Base-by-base conservation (phyloP, 2,888 invertebrate genomes). In the Leptogaster cylindrica region DNA sequence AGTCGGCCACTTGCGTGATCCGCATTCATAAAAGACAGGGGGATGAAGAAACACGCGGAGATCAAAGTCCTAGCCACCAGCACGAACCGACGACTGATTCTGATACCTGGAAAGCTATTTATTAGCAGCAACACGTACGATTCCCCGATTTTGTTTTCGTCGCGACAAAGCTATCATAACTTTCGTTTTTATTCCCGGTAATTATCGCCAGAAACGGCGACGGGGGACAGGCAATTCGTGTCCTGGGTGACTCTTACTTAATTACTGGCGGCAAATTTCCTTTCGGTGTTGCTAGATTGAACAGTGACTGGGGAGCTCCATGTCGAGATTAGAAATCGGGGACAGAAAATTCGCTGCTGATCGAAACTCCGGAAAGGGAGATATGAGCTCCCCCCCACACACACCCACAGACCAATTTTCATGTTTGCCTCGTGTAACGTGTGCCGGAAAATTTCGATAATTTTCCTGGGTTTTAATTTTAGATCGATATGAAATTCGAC, bases 141-240 rank as follows among this genome's bases (percentile, higher is more conserved):
- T 63, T 31, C 28, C 18, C n/a, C 44, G 44, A 63, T 63, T 63
- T 63, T 28, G n/a, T 46, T 61, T 63, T 46, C 28, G 58, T 41
- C 63, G 63, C 46, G 63, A 44, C 63, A 63, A 44, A 44, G 63
- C 63, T 63, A 46, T 63, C 63, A 63, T 63, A 63, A 63, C 41
- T 46, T 44, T 44, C 44, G 16, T 63, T 63, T 44, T 63, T 63
- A 63, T 63, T 63, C 20, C 63, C 14, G 16, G 63, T 63, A 46
- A 63, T 63, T 63, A 63, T 63, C 46, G 28, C 44, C 46, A 46
- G 46, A 63, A 63, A 63, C 27, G 14, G 27, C 23, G 10, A 16
- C 31, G 3, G 25, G 25, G 58, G 39, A 27, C 23, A 14, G 58
- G 58, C 41, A 58, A 58, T 58, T 58, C 41, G 6, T 58, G 58